Base-by-base conservation (phyloP, 2,888 invertebrate species). In the Ormyrus rosae region DNA sequence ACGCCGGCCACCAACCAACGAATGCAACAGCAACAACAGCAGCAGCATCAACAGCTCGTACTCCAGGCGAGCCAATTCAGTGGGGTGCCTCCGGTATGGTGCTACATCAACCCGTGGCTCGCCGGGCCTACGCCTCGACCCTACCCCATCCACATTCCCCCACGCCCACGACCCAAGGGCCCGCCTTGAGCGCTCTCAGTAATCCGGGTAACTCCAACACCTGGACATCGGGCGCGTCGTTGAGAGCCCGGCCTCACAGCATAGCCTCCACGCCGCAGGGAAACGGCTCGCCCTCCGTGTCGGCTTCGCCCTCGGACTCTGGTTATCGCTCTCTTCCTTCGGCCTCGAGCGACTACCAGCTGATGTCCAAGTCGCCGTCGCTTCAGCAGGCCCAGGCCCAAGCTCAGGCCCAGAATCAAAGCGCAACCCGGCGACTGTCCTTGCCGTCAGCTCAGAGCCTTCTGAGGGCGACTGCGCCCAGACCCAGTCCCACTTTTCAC, bases 321-420 rank as follows among this genome's bases (percentile, higher is more conserved):
- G 92, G 92, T 45, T 92, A 93, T 88, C 90, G 92, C 70, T 92
- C 92, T 8, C 85, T 94, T 82, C 94, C 94, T 83, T 92, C 93
- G 84, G 93, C 93, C 69, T 91, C 93, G 64, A 94, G 93, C 88
- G 94, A 94, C 86, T 93, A 94, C 87, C 94, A 94, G 89, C 90
- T 94, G 73, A 92, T 92, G 82, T 78, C 78, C 45, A 91, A 93
- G 84, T 92, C 93, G 5, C 89, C 90, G 0, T 86, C 87, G 48
- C 83, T 83, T 8, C 85, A 77, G 64, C 58, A 72, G 0, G 9
- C 50, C 1, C 75, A 75, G 51, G 78, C 82, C 2, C 84, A 84
- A 84, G 92, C 92, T 65, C 92, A 91, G 51, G 92, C 92, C 65
- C 92, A 91, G 51, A 92, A 92, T 85, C 92, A 91, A 83, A 91